Conservation (phyloP, 2,888 invertebrate genomes). For the Tinea semifulvella region DNA sequence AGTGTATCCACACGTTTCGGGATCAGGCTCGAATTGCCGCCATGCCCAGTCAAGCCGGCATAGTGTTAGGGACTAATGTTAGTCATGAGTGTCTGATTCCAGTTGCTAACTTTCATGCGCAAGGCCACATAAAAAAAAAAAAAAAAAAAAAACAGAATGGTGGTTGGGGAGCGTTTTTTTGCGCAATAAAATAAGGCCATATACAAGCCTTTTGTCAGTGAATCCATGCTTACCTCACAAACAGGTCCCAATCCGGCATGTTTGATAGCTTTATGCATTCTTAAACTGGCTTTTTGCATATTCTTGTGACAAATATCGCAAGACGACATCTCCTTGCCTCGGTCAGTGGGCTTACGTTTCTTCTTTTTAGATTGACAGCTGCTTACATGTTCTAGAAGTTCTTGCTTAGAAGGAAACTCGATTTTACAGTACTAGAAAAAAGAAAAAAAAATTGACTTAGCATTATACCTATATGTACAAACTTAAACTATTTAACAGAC, state of each 20-base stretch:
- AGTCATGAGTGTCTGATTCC: no score
- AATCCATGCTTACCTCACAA: conserved; percentile 39
- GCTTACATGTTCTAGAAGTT: conserved; percentile 27
- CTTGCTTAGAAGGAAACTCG: conserved; percentile 26
- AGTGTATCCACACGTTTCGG: no score
- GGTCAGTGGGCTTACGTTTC: conserved; percentile 24
- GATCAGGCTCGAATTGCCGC: no score
- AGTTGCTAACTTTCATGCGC: no score
- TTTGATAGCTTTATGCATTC: conserved; percentile 32
- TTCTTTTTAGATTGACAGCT: conserved; percentile 30
- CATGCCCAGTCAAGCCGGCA: no score
- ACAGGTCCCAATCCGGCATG: conserved; percentile 41
- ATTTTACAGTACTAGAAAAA: conserved; percentile 36
- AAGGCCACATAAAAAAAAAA: no score
- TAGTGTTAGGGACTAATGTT: no score
- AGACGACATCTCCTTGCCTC: conserved; percentile 30
- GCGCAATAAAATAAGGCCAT: no score
- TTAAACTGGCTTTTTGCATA: conserved; percentile 38
- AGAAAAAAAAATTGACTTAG: conserved; percentile 6
- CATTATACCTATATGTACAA: no score
- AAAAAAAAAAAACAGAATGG: no score
- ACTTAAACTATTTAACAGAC: neutral
- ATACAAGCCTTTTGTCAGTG: no score
- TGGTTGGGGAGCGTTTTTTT: no score
- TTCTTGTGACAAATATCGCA: conserved; percentile 39